Evolutionary conservation across 2,113 vertebrate species (phyloP).

Genomic region (Pollimyrus isidori): DNA sequence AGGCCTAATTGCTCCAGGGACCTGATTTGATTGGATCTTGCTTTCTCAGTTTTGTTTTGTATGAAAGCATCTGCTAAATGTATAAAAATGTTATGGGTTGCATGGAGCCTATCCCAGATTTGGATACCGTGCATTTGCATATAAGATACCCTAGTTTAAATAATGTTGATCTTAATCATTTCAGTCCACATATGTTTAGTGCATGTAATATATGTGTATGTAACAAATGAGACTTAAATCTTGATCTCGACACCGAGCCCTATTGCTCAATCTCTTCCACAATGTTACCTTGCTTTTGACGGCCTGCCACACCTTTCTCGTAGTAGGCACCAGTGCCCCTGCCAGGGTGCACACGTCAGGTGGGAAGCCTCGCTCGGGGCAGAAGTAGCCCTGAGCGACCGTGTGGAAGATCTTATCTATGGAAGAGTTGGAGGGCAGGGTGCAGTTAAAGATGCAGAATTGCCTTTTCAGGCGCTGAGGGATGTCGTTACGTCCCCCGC

Average conservation of each 20-base stretch:
- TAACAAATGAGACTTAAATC: background rate
- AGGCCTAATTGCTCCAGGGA: background rate
- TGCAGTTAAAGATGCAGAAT: constrained; percentile 73
- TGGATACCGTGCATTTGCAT: background rate
- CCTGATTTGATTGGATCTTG: background rate
- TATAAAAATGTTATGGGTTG: background rate
- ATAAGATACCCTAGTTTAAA: background rate
- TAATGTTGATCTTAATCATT: background rate
- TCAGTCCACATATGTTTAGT: background rate
- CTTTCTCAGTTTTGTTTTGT: background rate
- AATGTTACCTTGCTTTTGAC: constrained; percentile 68
- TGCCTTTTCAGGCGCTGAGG: constrained; percentile 76
- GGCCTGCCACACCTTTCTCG: constrained; percentile 66
- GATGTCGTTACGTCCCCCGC: constrained; percentile 72
- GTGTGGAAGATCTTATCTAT: constrained; percentile 72
- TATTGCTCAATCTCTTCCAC: background rate
- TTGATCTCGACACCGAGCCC: background rate
- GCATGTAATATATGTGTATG: background rate
- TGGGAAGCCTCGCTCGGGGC: constrained; percentile 59
- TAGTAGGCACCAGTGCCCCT: constrained; percentile 60
- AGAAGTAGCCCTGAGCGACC: constrained; percentile 71
- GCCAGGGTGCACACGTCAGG: constrained; percentile 56
- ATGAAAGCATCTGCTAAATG: background rate
- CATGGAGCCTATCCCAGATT: background rate
- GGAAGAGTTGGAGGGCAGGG: constrained; percentile 70